Conservation (phyloP, 2,888 invertebrate genomes). For the Galerucella nymphaeae region DNA sequence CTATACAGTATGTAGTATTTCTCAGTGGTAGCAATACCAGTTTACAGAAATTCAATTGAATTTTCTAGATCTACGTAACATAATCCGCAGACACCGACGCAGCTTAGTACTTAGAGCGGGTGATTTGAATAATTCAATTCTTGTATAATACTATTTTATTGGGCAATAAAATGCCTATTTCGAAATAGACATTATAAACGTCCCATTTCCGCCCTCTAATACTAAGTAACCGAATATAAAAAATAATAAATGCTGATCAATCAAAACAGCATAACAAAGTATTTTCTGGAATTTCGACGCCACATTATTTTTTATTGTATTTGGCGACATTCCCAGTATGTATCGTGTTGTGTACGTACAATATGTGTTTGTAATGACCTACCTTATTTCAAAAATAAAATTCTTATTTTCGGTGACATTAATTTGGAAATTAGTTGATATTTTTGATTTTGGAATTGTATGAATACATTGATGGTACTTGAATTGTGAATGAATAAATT, state of each 20-base stretch:
- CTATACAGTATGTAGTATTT: no score
- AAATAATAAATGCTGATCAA: not conserved
- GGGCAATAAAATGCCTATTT: not conserved
- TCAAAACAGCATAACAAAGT: not conserved
- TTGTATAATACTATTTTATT: no score
- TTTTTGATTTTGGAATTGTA: not conserved
- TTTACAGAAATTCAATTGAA: no score
- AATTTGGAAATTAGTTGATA: not conserved
- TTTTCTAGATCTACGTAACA: no score
- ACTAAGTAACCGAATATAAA: not conserved
- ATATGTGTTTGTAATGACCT: not conserved
- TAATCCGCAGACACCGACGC: no score
- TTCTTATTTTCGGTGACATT: not conserved
- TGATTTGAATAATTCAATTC: no score
- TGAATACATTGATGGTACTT: not conserved
- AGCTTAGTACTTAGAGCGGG: no score
- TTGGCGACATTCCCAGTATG: conserved; percentile 13
- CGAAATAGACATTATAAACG: not conserved
- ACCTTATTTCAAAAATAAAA: not conserved
- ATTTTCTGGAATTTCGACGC: conserved; percentile 1
- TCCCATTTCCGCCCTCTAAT: not conserved
- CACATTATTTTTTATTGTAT: conserved; percentile 10
- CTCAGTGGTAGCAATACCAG: no score
- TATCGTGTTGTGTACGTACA: conserved; percentile 4
- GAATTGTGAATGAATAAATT: not conserved